Conservation (phyloP, 92 coral and sea anemone genomes). For the Diadumene lineata region DNA sequence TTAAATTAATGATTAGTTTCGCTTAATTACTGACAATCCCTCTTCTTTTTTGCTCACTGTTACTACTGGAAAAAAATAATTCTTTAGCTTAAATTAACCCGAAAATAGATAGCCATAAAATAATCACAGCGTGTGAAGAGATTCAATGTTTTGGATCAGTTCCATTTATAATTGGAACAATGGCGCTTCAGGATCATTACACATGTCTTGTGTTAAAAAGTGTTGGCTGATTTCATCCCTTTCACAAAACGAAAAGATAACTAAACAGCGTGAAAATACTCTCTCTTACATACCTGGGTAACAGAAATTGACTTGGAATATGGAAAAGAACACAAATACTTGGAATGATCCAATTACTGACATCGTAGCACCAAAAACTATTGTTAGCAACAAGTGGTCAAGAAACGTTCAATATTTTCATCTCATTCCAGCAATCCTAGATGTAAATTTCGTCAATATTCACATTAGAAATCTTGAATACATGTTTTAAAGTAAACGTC, state of each 20-base stretch:
- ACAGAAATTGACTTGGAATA: neutral
- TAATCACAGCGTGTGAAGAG: no score
- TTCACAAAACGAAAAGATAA: neutral
- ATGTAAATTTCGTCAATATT: neutral
- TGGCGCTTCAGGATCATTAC: neutral
- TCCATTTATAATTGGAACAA: neutral
- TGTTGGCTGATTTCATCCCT: neutral
- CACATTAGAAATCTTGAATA: neutral
- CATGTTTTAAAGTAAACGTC: no score
- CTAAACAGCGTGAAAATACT: neutral
- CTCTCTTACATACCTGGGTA: neutral
- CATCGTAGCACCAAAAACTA: neutral
- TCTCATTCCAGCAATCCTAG: neutral
- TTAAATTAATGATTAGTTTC: no score
- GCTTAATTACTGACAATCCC: no score
- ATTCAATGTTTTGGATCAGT: neutral
- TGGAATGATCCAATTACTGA: constrained; percentile 5
- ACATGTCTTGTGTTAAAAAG: neutral
- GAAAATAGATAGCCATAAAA: neutral
- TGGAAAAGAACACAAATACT: neutral
- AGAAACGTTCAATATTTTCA: neutral
- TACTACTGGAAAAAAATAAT: no score
- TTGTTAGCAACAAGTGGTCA: neutral
- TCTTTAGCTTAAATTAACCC: neutral
- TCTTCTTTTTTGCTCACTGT: no score